phyloP scores from a whole-genome alignment of 2,888 invertebrate species.

The Oegoconia quadripuncta region DNA sequence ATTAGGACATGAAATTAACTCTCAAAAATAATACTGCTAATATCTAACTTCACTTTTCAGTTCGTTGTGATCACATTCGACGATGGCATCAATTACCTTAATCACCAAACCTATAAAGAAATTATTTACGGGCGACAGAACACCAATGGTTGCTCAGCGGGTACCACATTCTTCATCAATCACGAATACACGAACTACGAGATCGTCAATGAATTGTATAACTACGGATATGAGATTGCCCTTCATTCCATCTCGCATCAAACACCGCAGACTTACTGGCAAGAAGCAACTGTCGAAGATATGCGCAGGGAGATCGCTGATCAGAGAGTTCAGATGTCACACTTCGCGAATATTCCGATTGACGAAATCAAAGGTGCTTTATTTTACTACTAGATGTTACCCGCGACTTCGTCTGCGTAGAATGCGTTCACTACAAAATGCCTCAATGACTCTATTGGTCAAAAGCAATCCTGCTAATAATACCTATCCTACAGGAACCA shows the following conservation, averaged over 20 bases:
- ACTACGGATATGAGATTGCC: conserved; percentile 81
- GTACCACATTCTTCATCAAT: conserved; percentile 84
- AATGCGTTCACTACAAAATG: too few relatives aligned
- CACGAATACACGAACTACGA: conserved; percentile 86
- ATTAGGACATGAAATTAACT: not conserved
- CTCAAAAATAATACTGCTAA: too few relatives aligned
- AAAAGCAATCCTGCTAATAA: too few relatives aligned
- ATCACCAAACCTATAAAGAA: conserved; percentile 74
- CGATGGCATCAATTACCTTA: conserved; percentile 79
- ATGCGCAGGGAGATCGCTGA: conserved; percentile 80
- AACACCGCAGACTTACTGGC: conserved; percentile 78
- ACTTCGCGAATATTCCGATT: conserved; percentile 75
- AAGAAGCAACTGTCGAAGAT: conserved; percentile 62
- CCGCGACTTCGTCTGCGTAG: too few relatives aligned
- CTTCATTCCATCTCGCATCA: conserved; percentile 83
- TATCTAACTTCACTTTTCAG: too few relatives aligned
- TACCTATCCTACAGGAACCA: too few relatives aligned
- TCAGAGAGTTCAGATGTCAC: conserved; percentile 69
- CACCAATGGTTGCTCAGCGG: conserved; percentile 81
- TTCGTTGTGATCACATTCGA: conserved; percentile 84
- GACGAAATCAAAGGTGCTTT: conserved; percentile 49
- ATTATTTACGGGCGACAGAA: conserved; percentile 76
- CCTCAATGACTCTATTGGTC: too few relatives aligned
- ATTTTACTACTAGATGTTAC: not conserved
- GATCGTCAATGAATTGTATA: conserved; percentile 79